phyloP scores from a whole-genome alignment of 2,888 invertebrate genomes.

The Myathropa florea region DNA sequence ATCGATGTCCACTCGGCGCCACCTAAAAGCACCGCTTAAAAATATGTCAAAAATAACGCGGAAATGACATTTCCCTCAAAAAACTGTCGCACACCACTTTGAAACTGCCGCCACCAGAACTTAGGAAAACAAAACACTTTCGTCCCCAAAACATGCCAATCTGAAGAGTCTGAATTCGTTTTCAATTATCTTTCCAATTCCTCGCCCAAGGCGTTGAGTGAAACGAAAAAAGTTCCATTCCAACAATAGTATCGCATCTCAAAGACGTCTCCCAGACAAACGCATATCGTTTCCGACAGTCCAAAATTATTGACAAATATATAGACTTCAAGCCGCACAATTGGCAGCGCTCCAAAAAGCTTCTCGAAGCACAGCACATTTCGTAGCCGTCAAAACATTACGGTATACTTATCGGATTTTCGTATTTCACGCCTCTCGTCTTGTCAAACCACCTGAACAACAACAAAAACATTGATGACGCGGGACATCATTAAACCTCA shows the following conservation, averaged over 20 bases:
- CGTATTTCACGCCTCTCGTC: neutral
- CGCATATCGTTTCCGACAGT: neutral
- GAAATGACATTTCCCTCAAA: no score
- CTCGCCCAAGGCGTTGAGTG: no score
- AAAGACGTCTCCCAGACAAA: neutral
- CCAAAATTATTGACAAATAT: neutral
- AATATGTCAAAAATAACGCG: no score
- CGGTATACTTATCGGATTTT: no score
- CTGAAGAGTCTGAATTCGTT: neutral
- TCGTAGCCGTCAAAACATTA: neutral
- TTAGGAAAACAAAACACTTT: neutral
- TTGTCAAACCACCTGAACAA: slow-evolving; percentile 4
- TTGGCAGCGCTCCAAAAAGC: neutral
- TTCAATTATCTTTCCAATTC: neutral
- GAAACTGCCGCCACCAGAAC: no score
- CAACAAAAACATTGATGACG: neutral
- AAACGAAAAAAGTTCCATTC: neutral
- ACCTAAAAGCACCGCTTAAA: neutral
- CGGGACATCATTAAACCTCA: neutral
- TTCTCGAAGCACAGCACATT: neutral
- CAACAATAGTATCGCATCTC: neutral
- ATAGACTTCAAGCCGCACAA: neutral
- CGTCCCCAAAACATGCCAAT: neutral
- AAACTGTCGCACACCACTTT: no score
- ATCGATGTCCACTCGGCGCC: neutral